phyloP scores from a whole-genome alignment of 2,888 invertebrate genomes.

The Fissipunctia ypsillon region DNA sequence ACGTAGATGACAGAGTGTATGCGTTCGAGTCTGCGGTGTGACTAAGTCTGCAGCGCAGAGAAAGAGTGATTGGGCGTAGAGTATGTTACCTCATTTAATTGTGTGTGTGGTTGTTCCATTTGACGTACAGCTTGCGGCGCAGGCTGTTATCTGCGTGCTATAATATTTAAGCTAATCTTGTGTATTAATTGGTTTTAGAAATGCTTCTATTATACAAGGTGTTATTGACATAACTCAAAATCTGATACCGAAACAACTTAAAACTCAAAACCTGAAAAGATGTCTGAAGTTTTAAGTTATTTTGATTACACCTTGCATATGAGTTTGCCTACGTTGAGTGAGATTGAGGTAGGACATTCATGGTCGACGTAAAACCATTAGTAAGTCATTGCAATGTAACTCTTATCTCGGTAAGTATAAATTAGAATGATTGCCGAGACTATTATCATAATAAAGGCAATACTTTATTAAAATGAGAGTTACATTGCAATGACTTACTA shows the following conservation, averaged over 20 bases:
- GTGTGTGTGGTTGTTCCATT: constrained; percentile 38
- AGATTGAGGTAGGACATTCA: background rate
- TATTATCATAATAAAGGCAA: no score
- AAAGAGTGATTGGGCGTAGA: constrained; percentile 82
- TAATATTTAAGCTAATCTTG: constrained; percentile 21
- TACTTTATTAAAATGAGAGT: background rate
- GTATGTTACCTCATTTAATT: constrained; percentile 40
- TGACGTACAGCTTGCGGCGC: constrained; percentile 16
- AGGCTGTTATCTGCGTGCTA: constrained; percentile 46
- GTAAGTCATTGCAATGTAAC: background rate
- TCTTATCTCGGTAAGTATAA: background rate
- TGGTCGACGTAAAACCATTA: background rate
- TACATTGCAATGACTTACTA: background rate
- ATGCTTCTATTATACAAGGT: constrained; percentile 21
- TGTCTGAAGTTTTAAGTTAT: constrained; percentile 10
- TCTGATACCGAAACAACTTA: background rate
- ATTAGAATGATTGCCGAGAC: background rate
- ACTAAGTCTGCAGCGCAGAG: constrained; percentile 87
- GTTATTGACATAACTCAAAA: constrained; percentile 3
- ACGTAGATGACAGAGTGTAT: constrained; percentile 33
- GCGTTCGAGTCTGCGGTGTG: constrained; percentile 82
- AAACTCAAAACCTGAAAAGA: background rate
- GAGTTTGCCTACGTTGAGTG: constrained; percentile 28
- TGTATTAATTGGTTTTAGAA: constrained; percentile 2
- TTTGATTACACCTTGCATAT: constrained; percentile 17